Base-by-base conservation (phyloP, 2,113 vertebrate species). In the Lampris incognitus region DNA sequence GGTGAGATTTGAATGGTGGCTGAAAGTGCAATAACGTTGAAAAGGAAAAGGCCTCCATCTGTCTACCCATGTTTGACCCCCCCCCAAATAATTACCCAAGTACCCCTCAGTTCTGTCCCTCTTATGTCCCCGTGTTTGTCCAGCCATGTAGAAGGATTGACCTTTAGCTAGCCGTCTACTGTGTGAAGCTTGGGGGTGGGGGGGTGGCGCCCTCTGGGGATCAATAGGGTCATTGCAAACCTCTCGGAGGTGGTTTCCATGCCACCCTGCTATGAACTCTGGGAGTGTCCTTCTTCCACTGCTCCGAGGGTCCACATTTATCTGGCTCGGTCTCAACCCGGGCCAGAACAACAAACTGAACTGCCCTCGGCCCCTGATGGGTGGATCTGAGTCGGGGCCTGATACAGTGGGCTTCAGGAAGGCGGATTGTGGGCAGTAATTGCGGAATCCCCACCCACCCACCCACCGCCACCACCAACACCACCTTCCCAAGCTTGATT, bases 91-190 rank as follows among this genome's bases (percentile, higher is more conserved):
- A 24, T 24, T 24, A 24, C 24, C 24, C 24, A 24, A 24, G 24
- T 24, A 24, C 24, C 50, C 13, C 9, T 10, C 50, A 52, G 3
- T 24, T 24, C 24, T 24, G 49, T 50, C 49, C 24, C 51, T 50
- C 69, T 62, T 64, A 54, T 76, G 76, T 69, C 54, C 56, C 39
- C 7, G 66, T 65, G n/a, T 54, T 61, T 78, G 67, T 84, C 67
- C 70, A 72, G 54, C 58, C 80, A 80, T 78, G 80, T 67, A 64
- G 80, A 78, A 78, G 68, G 48, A 64, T 72, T 81, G 72, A 86
- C 85, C 79, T 90, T 85, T 84, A 74, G 72, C 69, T 69, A 3
- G 41, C 58, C 54, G 40, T 72, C 40, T 58, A 49, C 56, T 68
- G 56, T 37, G 41, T 61, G 70, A 7, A 49, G 56, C 7, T 8